Percentiles rank a stretch among this genome's conserved stretches.
Conservation (phyloP, 2,113 vertebrate species). For the Aegotheles bennettii region DNA sequence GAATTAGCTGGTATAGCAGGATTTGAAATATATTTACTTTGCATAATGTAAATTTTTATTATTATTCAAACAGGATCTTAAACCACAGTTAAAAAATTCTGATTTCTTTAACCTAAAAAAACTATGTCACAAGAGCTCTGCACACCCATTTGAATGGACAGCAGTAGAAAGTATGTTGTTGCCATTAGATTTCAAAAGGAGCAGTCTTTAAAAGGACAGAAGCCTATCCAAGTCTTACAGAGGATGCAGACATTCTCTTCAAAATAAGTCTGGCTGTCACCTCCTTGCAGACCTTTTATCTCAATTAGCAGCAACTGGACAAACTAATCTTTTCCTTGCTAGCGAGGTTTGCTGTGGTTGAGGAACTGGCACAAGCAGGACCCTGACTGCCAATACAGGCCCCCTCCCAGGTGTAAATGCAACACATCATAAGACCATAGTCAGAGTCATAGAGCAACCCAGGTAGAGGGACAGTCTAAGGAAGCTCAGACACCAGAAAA, state of each 20-base stretch:
- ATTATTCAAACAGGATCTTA: background rate
- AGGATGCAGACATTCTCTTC: background rate
- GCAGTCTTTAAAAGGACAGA: background rate
- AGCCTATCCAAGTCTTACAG: background rate
- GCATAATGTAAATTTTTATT: background rate
- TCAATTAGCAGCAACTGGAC: background rate
- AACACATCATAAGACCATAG: background rate
- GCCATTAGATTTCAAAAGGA: background rate
- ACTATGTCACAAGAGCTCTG: background rate
- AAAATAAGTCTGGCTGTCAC: background rate
- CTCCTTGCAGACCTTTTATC: background rate
- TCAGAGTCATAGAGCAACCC: background rate
- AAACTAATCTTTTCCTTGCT: background rate
- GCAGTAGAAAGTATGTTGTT: background rate
- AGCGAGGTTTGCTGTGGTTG: background rate
- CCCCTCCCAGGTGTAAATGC: background rate
- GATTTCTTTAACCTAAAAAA: background rate
- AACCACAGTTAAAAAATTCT: background rate
- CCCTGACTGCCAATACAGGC: background rate
- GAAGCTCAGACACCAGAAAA: background rate
- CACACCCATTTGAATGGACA: background rate
- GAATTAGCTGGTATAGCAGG: background rate
- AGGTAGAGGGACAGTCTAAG: background rate
- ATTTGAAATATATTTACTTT: background rate
- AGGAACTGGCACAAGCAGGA: background rate